A percentile compares a stretch with the other conserved stretches of the same genome.
Conservation (phyloP, 2,888 invertebrate genomes). For the Capitulum mitella region DNA sequence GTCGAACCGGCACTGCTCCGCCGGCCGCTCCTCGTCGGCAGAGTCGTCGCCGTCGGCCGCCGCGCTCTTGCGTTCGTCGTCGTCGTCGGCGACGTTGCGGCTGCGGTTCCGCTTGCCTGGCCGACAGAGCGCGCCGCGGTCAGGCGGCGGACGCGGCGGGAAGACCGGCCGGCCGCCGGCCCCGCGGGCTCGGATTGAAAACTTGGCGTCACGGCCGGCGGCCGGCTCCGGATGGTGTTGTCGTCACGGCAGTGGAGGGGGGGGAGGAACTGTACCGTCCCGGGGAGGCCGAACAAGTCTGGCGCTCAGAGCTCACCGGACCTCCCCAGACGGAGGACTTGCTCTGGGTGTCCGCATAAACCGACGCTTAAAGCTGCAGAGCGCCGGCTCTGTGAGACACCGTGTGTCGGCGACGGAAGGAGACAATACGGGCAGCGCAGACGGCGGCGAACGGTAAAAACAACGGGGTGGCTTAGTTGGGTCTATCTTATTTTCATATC, state of each 20-base stretch:
- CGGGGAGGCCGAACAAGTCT: not conserved
- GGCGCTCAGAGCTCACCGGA: not conserved
- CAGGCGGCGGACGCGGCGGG: no score
- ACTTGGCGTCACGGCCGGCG: not conserved
- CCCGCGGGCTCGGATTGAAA: not conserved
- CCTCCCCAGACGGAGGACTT: no score
- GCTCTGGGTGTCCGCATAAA: slow-evolving; percentile 6
- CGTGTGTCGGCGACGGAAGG: no score
- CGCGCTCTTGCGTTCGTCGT: not conserved
- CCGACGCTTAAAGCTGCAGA: not conserved
- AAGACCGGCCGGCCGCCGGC: no score
- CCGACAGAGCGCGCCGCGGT: not conserved
- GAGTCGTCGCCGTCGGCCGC: slow-evolving; percentile 5
- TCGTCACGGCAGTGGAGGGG: not conserved
- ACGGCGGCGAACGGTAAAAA: no score
- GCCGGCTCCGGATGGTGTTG: not conserved
- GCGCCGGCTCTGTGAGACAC: not conserved
- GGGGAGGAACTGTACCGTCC: not conserved
- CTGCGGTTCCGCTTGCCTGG: not conserved
- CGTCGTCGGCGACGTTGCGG: not conserved
- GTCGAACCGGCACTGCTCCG: not conserved
- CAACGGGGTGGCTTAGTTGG: no score
- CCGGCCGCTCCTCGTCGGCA: not conserved
- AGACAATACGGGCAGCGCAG: no score
- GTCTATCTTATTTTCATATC: no score